phyloP scores from a whole-genome alignment of 2,888 invertebrate genomes.

The Volucella inflata region DNA sequence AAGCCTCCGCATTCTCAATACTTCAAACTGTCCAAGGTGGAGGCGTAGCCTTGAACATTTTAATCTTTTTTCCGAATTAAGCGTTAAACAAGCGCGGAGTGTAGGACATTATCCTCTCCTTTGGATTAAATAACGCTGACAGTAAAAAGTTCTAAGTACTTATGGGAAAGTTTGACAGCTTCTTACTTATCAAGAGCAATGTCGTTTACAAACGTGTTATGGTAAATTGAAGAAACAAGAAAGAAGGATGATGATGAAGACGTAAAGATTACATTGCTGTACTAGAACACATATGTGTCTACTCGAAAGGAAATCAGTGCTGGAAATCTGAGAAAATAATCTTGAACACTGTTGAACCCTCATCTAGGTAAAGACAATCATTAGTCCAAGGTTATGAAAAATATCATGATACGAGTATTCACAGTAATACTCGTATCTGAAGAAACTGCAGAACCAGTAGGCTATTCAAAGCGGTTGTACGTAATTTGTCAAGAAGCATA shows the following conservation, averaged over 20 bases:
- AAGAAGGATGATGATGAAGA: slow-evolving; percentile 28
- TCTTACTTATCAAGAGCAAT: slow-evolving; percentile 41
- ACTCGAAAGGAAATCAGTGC: no score
- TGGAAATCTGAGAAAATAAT: no score
- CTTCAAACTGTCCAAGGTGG: slow-evolving; percentile 3
- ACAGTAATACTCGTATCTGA: no score
- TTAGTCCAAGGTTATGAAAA: no score
- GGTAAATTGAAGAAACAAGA: slow-evolving; percentile 36
- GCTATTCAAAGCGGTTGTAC: no score
- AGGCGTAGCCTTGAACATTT: not conserved
- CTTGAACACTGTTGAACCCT: no score
- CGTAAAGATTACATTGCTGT: slow-evolving; percentile 33
- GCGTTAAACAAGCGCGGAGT: slow-evolving; percentile 7
- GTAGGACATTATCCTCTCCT: slow-evolving; percentile 21
- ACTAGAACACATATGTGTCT: not conserved
- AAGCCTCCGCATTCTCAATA: slow-evolving; percentile 5
- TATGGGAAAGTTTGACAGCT: slow-evolving; percentile 27
- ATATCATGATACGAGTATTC: no score
- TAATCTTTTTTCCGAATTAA: slow-evolving; percentile 7
- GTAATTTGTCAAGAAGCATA: no score
- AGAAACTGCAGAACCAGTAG: no score
- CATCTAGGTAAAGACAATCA: no score
- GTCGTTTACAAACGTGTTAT: slow-evolving; percentile 44
- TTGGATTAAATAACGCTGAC: slow-evolving; percentile 12
- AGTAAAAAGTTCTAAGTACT: slow-evolving; percentile 22